Evolutionary conservation across 2,888 invertebrate genomes (phyloP).

Genomic region (Caenorhabditis uteleia): DNA sequence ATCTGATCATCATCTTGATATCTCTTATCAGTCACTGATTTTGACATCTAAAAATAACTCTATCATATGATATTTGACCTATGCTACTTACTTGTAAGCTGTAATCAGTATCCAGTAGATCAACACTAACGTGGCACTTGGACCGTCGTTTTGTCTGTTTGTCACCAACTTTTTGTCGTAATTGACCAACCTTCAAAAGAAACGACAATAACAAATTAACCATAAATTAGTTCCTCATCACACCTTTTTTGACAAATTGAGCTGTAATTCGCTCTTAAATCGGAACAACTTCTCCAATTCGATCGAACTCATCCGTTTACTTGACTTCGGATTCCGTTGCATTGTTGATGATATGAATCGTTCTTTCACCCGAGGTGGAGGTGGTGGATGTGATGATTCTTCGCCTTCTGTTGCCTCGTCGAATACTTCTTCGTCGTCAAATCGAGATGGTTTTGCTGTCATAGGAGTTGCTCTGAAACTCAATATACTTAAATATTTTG

Average conservation of each 20-base stretch:
- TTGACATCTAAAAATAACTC: slow-evolving; percentile 23
- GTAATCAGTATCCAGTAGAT: slow-evolving; percentile 35
- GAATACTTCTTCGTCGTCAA: slow-evolving; percentile 32
- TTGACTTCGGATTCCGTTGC: slow-evolving; percentile 20
- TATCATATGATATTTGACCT: background rate
- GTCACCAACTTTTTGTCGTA: slow-evolving; percentile 49
- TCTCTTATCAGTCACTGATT: slow-evolving; percentile 6
- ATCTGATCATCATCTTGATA: slow-evolving; percentile 41
- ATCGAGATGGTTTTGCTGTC: background rate
- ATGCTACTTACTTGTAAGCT: background rate
- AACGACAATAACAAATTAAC: background rate
- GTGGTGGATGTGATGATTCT: background rate
- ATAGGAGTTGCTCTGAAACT: background rate
- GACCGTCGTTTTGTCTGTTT: slow-evolving; percentile 27
- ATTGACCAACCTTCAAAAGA: slow-evolving; percentile 41
- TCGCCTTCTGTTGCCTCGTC: slow-evolving; percentile 30
- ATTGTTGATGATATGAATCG: slow-evolving; percentile 28
- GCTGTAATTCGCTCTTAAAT: slow-evolving; percentile 58
- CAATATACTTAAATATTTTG: too few species aligned
- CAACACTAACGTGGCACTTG: slow-evolving; percentile 42
- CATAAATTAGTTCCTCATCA: background rate
- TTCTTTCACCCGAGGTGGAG: slow-evolving; percentile 12
- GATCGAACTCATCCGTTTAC: slow-evolving; percentile 44
- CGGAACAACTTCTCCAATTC: slow-evolving; percentile 56
- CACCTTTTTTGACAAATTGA: slow-evolving; percentile 59